Evolutionary conservation across 2,888 invertebrate species (phyloP).

Genomic region (Heliconius hortense): DNA sequence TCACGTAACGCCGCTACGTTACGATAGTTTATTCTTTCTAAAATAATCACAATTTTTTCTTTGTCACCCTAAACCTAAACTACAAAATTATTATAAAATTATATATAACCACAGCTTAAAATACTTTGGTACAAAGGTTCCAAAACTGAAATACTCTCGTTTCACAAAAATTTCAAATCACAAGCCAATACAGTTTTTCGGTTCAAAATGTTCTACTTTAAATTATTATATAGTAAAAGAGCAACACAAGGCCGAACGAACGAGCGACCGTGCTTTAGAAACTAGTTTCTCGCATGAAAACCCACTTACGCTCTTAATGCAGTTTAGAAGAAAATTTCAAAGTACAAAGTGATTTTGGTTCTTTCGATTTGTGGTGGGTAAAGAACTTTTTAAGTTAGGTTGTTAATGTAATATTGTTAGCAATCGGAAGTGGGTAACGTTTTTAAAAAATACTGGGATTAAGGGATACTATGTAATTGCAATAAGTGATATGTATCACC

Average conservation of each 20-base stretch:
- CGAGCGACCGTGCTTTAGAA: conserved; percentile 13
- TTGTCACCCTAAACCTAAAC: neutral
- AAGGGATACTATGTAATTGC: too few species aligned
- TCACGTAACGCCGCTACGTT: too few species aligned
- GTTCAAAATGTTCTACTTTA: neutral
- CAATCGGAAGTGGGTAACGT: too few species aligned
- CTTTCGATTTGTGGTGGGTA: neutral
- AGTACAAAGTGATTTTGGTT: conserved; percentile 14
- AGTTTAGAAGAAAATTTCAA: conserved; percentile 20
- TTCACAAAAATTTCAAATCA: conserved; percentile 11
- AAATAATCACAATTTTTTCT: neutral
- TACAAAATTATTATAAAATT: neutral
- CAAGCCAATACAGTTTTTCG: conserved; percentile 6
- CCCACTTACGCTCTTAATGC: conserved; percentile 21
- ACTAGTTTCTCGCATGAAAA: conserved; percentile 22
- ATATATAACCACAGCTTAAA: neutral
- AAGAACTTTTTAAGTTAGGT: neutral
- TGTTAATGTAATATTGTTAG: neutral
- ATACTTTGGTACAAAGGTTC: neutral
- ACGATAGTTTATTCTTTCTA: neutral
- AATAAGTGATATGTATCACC: too few species aligned
- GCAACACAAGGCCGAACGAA: conserved; percentile 15
- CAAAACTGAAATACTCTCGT: neutral
- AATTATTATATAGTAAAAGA: conserved; percentile 17
- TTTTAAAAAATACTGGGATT: too few species aligned